phyloP scores from a whole-genome alignment of 2,888 invertebrate genomes.

The Eupithecia tripunctaria region DNA sequence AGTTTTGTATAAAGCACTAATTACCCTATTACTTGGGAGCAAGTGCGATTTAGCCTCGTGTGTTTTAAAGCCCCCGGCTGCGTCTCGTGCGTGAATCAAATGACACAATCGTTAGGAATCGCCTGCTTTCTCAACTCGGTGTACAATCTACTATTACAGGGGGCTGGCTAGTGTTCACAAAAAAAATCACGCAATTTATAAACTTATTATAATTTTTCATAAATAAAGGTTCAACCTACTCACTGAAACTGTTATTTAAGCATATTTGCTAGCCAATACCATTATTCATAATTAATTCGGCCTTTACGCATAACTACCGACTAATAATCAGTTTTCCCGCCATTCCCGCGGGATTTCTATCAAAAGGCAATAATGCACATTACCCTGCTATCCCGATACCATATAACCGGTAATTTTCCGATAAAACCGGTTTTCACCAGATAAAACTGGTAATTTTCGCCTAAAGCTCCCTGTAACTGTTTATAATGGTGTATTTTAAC shows the following conservation, averaged over 20 bases:
- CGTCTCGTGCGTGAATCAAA: no score
- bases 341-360: conserved; percentile 29
- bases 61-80: no score
- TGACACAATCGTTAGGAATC: no score
- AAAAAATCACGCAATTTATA: no score
- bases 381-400: conserved; percentile 15
- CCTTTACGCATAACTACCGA: conserved; percentile 19
- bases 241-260: not conserved
- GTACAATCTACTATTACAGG: no score
- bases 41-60: no score
- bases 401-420: conserved; percentile 26
- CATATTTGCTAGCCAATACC: not conserved
- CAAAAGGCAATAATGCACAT: conserved; percentile 27
- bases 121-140: no score
- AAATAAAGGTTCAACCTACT: no score
- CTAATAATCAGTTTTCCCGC: conserved; percentile 23
- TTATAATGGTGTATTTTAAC: conserved; percentile 23
- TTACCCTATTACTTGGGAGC: no score
- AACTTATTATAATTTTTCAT: no score
- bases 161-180: no score
- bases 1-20: no score
- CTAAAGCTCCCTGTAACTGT: conserved; percentile 18
- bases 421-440: conserved; percentile 20
- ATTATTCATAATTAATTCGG: conserved; percentile 7
- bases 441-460: conserved; percentile 24